A percentile compares a stretch with the other conserved stretches of the same genome.
These are phyloP conservation scores for Illadopsis cleaveri DNA, from an alignment of 2,113 vertebrate species.

Conservation along the genomic window DNA sequence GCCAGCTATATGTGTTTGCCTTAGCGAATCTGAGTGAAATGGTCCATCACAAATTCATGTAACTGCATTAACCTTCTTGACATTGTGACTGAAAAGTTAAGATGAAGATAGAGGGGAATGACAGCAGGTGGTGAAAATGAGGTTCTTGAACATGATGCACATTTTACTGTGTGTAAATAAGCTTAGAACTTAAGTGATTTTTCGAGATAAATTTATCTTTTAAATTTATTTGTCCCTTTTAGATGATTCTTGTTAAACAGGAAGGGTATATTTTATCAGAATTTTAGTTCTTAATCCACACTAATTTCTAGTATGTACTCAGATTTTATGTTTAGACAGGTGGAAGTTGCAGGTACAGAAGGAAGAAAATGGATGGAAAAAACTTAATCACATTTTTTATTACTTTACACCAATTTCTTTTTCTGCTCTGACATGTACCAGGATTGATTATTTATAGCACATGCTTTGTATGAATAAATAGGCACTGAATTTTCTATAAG, in stretches of 20 bases:
- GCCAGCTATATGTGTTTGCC: background rate
- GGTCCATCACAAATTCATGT: conserved; percentile 38
- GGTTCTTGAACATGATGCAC: background rate
- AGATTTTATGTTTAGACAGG: background rate
- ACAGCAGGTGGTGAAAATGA: background rate
- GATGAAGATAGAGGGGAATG: background rate
- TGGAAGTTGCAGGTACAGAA: background rate
- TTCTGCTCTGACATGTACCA: background rate
- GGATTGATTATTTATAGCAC: conserved; percentile 14
- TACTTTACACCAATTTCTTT: background rate
- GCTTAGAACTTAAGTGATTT: background rate
- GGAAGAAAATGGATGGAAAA: background rate
- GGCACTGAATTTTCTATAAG: background rate
- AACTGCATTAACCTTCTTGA: conserved; percentile 33
- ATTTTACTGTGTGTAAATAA: background rate
- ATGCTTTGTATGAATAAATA: conserved; percentile 30
- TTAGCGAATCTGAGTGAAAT: conserved; percentile 7
- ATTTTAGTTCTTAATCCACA: background rate
- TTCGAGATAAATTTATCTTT: background rate
- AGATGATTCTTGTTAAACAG: background rate
- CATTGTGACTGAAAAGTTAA: background rate
- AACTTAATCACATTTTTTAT: background rate
- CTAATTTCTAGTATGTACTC: background rate
- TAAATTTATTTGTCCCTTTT: background rate
- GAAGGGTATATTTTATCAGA: background rate